Base-by-base conservation (phyloP, 2,797 vertebrate genomes). In the Pyrrhura leucotis region DNA sequence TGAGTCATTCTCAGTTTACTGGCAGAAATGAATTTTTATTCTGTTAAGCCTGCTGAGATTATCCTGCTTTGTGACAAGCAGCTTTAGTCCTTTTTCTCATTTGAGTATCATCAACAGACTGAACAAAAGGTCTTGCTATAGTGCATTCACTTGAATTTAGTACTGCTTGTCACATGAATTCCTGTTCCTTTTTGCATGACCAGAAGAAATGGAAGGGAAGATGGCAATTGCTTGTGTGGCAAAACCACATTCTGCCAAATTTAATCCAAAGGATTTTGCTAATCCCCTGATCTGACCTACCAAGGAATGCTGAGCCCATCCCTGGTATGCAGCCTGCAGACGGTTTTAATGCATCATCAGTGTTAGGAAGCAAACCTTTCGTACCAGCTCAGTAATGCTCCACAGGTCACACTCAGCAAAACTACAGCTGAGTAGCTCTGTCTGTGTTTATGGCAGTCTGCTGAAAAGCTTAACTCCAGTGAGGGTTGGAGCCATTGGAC, bases 11-110 rank as follows among this genome's bases (percentile, higher is more conserved):
- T 76, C 42, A 33, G 40, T 73, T 93, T 90, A 86, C 73, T 79
- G 85, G 51, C 11, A 95, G 87, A 86, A 96, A 91, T 82, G 50
- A 91, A 66, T 92, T 91, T 92, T 91, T 75, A 79, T 85, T 95
- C 85, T 67, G 44, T 69, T 76, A 78, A 76, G 23, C 39, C 69
- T 89, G 50, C 73, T 86, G 89, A 66, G 82, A 90, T 91, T 66
- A 89, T 80, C 50, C 69, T 78, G 42, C 89, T 88, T 59, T 89
- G 25, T 37, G 72, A 77, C 40, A 69, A 54, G 35, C n/a, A 93
- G 79, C 62, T 93, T 77, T 47, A 93, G 66, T 58, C 29, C 39
- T 51, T 72, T 39, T 86, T 66, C 73, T 69, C 21, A 14, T 88
- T 63, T 82, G 48, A 75, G n/a, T 23, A 37, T 44, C 31, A 4